Conservation (phyloP, 2,113 vertebrate genomes). For the Emydura subglobosa region DNA sequence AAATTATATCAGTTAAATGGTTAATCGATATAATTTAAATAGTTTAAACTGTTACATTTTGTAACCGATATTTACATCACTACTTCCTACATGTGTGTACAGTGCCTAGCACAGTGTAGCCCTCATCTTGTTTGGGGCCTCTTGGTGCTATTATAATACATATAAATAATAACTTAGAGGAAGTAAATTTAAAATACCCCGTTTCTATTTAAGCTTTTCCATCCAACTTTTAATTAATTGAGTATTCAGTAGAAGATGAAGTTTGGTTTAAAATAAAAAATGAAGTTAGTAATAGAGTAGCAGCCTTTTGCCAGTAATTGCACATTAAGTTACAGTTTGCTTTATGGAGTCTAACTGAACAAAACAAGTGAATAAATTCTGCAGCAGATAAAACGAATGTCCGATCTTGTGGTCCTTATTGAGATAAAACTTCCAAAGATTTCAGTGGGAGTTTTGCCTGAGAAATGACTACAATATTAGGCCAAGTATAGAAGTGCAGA, state of each 20-base stretch:
- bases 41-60: too few relatives aligned
- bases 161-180: background rate
- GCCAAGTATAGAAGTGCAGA: background rate
- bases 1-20: too few relatives aligned
- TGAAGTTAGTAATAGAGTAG: background rate
- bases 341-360: background rate
- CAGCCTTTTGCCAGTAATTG: background rate
- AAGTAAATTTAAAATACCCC: too few relatives aligned
- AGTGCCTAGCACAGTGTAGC: background rate
- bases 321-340: background rate
- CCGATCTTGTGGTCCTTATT: background rate
- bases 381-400: background rate
- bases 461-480: background rate
- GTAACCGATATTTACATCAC: too few relatives aligned
- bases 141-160: background rate
- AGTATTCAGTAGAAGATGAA: background rate
- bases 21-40: too few relatives aligned
- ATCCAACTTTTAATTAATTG: background rate
- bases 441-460: background rate
- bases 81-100: background rate
- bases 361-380: background rate
- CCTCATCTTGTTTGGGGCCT: background rate
- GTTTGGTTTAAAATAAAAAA: background rate
- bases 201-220: background rate
- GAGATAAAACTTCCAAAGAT: background rate